These are phyloP conservation scores for Luidia sarsii DNA, from an alignment of 53 echinoderm and acorn worm species.

Conservation along the genomic window DNA sequence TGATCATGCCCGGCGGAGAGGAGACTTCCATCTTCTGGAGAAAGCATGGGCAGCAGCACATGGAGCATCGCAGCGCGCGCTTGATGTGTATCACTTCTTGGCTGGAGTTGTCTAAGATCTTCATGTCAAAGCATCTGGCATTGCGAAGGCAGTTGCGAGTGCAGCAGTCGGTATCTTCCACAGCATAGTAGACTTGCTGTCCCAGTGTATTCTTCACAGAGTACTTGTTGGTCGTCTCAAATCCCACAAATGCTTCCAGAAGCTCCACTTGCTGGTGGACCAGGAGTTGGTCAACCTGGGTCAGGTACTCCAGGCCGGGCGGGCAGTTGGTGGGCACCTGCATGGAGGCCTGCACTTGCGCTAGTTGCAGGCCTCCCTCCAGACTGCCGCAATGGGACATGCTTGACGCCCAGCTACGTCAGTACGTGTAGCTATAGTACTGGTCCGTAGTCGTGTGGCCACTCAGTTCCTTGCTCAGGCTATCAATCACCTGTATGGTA, in stretches of 20 bases:
- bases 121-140: constrained; percentile 96
- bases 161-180: constrained; percentile 98
- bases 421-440: too few relatives aligned
- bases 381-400: too few relatives aligned
- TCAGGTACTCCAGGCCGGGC: too few relatives aligned
- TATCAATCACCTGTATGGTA: too few relatives aligned
- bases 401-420: too few relatives aligned
- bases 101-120: constrained; percentile 89
- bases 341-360: too few relatives aligned
- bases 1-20: constrained; percentile 81
- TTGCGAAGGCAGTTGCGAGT: constrained; percentile 91
- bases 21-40: constrained; percentile 92
- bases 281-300: too few relatives aligned
- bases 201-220: constrained; percentile 90
- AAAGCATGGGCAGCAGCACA: constrained; percentile 96
- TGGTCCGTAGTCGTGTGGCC: too few relatives aligned
- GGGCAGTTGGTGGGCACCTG: too few relatives aligned
- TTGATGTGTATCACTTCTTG: constrained; percentile 86
- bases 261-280: constrained; percentile 77
- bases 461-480: too few relatives aligned
- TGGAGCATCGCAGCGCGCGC: constrained; percentile 91
- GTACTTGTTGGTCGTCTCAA: constrained; percentile 96
- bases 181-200: constrained; percentile 95
- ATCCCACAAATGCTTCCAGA: constrained; percentile 94
- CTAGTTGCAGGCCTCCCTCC: too few relatives aligned